Conservation (phyloP, 2,113 vertebrate species). For the Neomonachus schauinslandi region DNA sequence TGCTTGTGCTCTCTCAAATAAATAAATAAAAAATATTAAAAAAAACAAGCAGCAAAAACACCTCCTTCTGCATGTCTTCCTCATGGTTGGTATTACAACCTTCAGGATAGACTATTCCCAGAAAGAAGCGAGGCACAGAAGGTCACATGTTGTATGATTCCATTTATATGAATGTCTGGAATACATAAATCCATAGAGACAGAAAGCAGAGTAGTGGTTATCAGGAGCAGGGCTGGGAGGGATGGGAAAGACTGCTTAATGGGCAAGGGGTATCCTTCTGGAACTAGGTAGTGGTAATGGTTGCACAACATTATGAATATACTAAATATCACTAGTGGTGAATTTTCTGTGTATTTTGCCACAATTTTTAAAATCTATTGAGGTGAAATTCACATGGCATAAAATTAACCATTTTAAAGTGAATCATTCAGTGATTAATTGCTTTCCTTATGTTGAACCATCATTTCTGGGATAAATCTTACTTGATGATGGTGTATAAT, state of each 20-base stretch:
- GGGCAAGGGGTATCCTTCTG: neutral
- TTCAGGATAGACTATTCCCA: neutral
- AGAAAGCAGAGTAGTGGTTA: neutral
- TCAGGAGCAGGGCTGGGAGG: neutral
- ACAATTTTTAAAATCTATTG: too few relatives aligned
- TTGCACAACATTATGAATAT: neutral
- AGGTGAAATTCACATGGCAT: too few relatives aligned
- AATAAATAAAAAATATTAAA: too few relatives aligned
- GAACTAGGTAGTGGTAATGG: neutral
- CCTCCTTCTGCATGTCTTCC: neutral
- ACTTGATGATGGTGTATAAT: neutral
- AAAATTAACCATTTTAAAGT: too few relatives aligned
- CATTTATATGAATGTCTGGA: neutral
- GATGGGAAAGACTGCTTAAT: neutral
- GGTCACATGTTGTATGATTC: neutral
- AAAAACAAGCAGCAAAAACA: neutral
- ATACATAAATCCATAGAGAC: neutral
- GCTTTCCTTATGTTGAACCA: neutral
- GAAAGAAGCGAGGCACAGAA: neutral
- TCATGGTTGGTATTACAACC: neutral
- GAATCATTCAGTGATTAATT: neutral
- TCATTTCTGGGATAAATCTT: neutral
- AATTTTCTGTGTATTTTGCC: too few relatives aligned
- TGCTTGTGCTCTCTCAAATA: too few relatives aligned
- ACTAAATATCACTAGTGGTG: neutral